Evolutionary conservation across 2,888 invertebrate species (phyloP), one percentile per base, ranked within the genome.

Genomic region (Camptogramma bilineatum): DNA sequence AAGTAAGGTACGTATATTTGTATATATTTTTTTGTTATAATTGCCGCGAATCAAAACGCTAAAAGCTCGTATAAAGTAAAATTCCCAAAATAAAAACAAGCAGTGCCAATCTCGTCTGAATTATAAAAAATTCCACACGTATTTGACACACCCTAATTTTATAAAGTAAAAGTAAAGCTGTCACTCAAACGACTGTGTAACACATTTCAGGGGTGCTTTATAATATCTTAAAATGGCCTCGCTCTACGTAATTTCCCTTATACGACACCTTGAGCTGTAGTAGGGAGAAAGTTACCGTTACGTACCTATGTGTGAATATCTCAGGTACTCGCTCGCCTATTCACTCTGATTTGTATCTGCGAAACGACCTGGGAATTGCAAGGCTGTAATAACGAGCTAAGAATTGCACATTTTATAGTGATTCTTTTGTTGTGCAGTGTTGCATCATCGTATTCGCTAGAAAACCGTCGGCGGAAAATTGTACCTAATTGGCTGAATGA

Each of bases 141-240:
- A 47, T 56, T 52, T 63, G 62, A 64, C 70, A 57, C 64, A 54
- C 59, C 51, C 64, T 65, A 64, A 75, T 77, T 79, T 80, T 79
- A 79, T 78, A 76, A 79, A 78, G 79, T 76, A 75, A 78, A 79
- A 74, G 79, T 76, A 59, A 74, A 79, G 72, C 76, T 76, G 81
- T 80, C 80, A 81, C 79, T 78, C 77, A 78, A 81, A 82, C 76
- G 79, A 75, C 77, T 75, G 74, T 77, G 76, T 81, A 76, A 80
- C 81, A 81, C 76, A 81, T 84, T 84, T 76, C 73, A 74, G 64
- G 68, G 74, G 73, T 73, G 77, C 82, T 80, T 77, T 78, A 81
- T 80, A 82, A 79, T 81, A 78, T 77, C 79, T 80, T 81, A 74
- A 81, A 84, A 83, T 78, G 76, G 77, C 77, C 74, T 66, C 76